Conservation (phyloP, 1,140 invertebrate species). For the Apis mellifera region DNA sequence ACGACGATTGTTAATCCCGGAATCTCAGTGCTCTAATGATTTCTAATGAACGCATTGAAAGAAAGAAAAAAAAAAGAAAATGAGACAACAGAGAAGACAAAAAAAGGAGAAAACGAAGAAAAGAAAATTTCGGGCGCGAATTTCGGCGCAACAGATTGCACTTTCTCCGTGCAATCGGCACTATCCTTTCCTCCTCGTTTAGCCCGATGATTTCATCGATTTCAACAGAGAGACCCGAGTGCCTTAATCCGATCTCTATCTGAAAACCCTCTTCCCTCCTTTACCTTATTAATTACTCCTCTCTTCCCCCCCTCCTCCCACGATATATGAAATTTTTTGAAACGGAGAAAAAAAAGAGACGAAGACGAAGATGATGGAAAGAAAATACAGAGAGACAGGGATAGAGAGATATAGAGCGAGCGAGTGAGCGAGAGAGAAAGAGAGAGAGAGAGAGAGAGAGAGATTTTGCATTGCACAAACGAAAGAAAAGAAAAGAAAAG, state of each 20-base stretch:
- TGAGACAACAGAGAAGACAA: not conserved
- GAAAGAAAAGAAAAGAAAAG: constrained; percentile 22
- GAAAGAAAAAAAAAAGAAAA: not conserved
- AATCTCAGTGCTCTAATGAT: no score
- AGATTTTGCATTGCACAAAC: not conserved
- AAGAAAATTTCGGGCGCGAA: not conserved
- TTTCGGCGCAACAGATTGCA: not conserved
- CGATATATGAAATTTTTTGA: not conserved
- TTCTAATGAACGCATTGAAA: no score
- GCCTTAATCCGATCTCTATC: constrained; percentile 71
- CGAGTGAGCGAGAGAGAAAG: not conserved
- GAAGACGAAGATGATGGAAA: not conserved
- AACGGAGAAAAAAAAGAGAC: constrained; percentile 4
- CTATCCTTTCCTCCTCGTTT: constrained; percentile 28
- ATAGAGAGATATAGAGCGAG: not conserved
- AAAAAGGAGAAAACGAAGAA: not conserved
- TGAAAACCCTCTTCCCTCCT: constrained; percentile 22
- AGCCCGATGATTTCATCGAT: constrained; percentile 57
- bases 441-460: constrained; percentile 13
- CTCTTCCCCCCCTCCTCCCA: no score
- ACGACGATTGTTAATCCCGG: not conserved
- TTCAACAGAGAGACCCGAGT: constrained; percentile 71
- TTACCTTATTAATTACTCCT: constrained; percentile 2
- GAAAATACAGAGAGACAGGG: constrained; percentile 8
- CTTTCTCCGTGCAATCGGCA: constrained; percentile 56